A percentile compares a stretch with the other conserved stretches of the same genome.
These are phyloP conservation scores for Rhagoletis pomonella DNA, from an alignment of 1,140 invertebrate species.

Conservation along the genomic window DNA sequence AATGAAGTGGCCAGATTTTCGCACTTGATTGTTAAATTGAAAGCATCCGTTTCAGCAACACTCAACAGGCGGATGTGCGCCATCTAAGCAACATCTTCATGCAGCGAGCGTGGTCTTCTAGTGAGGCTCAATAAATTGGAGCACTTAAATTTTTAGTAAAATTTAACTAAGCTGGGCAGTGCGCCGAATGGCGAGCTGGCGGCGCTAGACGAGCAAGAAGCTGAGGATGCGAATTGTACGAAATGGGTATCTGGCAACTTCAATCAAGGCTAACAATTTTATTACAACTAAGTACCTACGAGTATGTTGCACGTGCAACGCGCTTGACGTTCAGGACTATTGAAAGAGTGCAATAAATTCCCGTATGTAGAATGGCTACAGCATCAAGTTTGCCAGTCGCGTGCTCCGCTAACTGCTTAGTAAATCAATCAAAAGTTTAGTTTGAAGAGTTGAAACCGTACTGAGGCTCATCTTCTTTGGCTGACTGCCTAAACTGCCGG, in stretches of 20 bases:
- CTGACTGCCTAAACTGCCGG: neutral
- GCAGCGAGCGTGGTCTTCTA: neutral
- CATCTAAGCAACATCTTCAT: neutral
- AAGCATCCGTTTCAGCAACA: constrained; percentile 30
- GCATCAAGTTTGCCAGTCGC: neutral
- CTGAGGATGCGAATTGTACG: neutral
- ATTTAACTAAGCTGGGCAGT: neutral
- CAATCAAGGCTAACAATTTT: constrained; percentile 38
- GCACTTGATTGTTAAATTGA: constrained; percentile 42
- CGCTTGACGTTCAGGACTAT: neutral
- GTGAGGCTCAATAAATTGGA: neutral
- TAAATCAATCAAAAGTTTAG: constrained; percentile 47
- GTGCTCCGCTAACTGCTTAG: constrained; percentile 11
- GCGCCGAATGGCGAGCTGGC: neutral
- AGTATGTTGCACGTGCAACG: neutral
- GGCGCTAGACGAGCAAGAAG: neutral
- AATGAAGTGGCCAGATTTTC: constrained; percentile 50
- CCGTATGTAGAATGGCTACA: neutral
- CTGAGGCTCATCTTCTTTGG: neutral
- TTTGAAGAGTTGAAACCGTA: neutral
- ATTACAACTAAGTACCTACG: neutral
- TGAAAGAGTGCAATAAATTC: neutral
- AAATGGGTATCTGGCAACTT: neutral
- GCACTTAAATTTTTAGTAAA: constrained; percentile 25
- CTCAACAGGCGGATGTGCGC: neutral